A percentile compares a stretch with the other conserved stretches of the same genome.
These are phyloP conservation scores for Hydrolagus affinis DNA, from an alignment of 2,113 vertebrate genomes.

Conservation along the genomic window DNA sequence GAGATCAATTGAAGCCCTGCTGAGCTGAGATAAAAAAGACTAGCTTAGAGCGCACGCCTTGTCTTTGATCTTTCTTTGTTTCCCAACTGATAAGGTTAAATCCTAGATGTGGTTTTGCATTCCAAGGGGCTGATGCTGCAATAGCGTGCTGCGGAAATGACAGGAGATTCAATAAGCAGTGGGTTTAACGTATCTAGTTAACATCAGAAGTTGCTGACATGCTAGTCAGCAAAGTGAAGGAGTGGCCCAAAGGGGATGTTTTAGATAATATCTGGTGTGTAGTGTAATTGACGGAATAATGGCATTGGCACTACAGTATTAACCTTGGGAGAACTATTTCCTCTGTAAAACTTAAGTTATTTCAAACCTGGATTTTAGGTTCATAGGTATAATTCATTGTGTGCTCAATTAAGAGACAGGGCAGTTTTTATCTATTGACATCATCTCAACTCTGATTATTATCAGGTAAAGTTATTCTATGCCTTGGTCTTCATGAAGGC, in stretches of 20 bases:
- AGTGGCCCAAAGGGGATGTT: slow-evolving; percentile 12
- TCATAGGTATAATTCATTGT: neutral
- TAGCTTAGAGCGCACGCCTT: slow-evolving; percentile 36
- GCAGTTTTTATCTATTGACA: neutral
- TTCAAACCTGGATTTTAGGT: neutral
- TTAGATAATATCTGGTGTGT: slow-evolving; percentile 35
- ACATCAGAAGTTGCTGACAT: slow-evolving; percentile 33
- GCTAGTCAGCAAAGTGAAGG: slow-evolving; percentile 34
- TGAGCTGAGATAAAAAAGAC: slow-evolving; percentile 49
- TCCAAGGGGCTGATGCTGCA: neutral
- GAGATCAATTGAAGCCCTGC: slow-evolving; percentile 48
- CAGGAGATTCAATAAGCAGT: slow-evolving; percentile 5
- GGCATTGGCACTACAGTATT: slow-evolving; percentile 37
- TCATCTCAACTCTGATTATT: neutral
- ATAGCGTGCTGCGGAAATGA: slow-evolving; percentile 29
- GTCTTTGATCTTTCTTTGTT: slow-evolving; percentile 45
- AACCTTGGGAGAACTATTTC: slow-evolving; percentile 34
- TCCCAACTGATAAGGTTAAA: slow-evolving; percentile 34
- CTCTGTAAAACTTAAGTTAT: neutral
- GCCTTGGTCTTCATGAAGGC: neutral
- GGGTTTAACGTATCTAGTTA: slow-evolving; percentile 32
- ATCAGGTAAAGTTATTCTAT: neutral
- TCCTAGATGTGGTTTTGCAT: slow-evolving; percentile 25
- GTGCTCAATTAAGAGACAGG: neutral
- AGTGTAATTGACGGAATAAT: slow-evolving; percentile 43